phyloP scores from a whole-genome alignment of 2,113 vertebrate species.

The Gavia stellata region DNA sequence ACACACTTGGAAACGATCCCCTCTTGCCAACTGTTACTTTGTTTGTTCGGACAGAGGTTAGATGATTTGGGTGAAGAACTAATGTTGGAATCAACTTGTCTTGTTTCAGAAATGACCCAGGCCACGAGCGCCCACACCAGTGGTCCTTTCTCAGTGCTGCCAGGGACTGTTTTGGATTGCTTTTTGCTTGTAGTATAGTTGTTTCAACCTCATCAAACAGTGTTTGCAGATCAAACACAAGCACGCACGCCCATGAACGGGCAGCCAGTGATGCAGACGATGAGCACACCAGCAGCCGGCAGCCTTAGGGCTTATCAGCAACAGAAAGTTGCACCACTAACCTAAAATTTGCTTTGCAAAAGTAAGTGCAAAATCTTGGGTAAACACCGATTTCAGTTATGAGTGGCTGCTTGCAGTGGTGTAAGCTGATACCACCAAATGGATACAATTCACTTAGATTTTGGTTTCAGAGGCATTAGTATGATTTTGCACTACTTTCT shows the following conservation, averaged over 20 bases:
- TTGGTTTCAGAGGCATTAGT: not conserved
- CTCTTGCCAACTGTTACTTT: not conserved
- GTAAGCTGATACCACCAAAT: not conserved
- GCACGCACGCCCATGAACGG: rapidly evolving
- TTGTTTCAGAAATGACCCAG: not conserved
- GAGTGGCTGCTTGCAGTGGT: not conserved
- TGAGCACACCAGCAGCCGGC: rapidly evolving
- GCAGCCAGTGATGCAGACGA: not conserved
- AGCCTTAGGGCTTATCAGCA: not conserved
- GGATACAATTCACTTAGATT: not conserved
- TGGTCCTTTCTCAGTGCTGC: not conserved
- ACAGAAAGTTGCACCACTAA: not conserved
- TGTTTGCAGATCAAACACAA: not conserved
- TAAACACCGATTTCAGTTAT: not conserved
- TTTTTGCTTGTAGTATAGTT: not conserved
- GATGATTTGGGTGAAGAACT: not conserved
- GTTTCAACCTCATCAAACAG: not conserved
- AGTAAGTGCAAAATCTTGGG: not conserved
- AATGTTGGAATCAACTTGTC: not conserved
- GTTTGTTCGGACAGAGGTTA: not conserved
- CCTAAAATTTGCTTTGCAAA: not conserved
- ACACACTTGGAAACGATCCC: not conserved
- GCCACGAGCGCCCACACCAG: rapidly evolving
- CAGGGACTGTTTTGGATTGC: not conserved
- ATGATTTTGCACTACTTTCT: not conserved